Percentiles rank a stretch among this genome's conserved stretches.
Conservation (phyloP, 2,113 vertebrate species). For the Gorsachius goisagi region DNA sequence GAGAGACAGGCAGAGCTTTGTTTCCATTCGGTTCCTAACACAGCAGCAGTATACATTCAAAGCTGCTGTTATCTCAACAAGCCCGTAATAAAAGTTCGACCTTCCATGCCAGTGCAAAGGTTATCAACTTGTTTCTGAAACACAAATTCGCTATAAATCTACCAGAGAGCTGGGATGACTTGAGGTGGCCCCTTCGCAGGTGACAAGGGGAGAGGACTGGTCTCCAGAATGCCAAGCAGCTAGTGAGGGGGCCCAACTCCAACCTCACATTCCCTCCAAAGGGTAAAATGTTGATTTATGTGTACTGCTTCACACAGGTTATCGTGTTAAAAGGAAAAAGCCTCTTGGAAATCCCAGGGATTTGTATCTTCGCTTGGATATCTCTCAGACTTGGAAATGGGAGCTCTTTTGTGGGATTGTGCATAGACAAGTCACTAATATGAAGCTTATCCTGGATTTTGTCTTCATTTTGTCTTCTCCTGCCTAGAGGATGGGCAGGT, state of each 20-base stretch:
- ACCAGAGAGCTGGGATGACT: neutral
- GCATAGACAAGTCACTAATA: neutral
- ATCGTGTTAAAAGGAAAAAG: neutral
- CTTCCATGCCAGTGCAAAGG: constrained; percentile 12
- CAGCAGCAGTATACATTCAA: neutral
- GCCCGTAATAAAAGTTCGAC: constrained; percentile 1
- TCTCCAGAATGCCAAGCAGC: neutral
- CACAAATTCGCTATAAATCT: neutral
- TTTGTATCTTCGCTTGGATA: neutral
- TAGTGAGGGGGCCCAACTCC: neutral
- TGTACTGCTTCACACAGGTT: neutral
- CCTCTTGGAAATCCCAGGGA: neutral
- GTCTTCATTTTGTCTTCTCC: neutral
- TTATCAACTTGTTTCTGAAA: constrained; percentile 43
- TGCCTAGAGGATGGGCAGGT: neutral
- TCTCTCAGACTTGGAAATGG: neutral
- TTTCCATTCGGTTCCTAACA: neutral
- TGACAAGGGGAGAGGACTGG: neutral
- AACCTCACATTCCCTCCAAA: neutral
- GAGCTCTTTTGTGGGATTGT: neutral
- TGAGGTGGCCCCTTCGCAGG: neutral
- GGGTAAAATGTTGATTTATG: neutral
- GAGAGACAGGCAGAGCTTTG: neutral
- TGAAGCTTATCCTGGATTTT: neutral
- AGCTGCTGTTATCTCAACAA: constrained; percentile 17